Percentiles rank a stretch among this genome's conserved stretches.
Conservation (phyloP, 2,113 vertebrate species). For the Thalassoma bifasciatum region DNA sequence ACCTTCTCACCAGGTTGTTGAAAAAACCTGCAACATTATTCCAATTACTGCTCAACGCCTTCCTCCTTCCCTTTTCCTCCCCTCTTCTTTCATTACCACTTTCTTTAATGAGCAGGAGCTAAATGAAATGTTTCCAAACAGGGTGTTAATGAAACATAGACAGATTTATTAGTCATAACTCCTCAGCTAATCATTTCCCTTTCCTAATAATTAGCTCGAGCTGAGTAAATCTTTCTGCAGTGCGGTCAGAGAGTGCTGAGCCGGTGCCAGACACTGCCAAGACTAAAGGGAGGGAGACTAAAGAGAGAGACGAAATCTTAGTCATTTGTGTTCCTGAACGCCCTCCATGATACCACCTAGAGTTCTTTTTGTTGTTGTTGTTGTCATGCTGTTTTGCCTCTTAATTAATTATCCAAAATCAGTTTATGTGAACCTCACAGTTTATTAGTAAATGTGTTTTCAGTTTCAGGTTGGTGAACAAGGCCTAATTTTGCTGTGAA, state of each 20-base stretch:
- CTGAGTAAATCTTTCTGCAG: slow-evolving; percentile 78
- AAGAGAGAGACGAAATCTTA: slow-evolving; percentile 11
- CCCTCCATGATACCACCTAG: slow-evolving; percentile 10
- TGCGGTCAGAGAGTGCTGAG: slow-evolving; percentile 70
- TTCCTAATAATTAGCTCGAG: slow-evolving; percentile 76
- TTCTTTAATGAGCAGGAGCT: slow-evolving; percentile 68
- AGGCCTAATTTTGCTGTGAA: slow-evolving; percentile 55
- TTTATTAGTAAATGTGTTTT: slow-evolving; percentile 36
- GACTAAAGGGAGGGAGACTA: slow-evolving; percentile 21
- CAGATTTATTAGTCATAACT: slow-evolving; percentile 81
- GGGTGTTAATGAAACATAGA: slow-evolving; percentile 79
- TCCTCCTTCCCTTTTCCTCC: background rate
- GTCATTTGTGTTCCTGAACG: slow-evolving; percentile 10
- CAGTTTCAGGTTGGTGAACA: slow-evolving; percentile 27
- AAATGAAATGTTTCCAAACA: slow-evolving; percentile 79
- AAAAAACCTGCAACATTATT: slow-evolving; percentile 50
- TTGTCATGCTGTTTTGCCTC: slow-evolving; percentile 35
- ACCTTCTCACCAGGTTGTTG: slow-evolving; percentile 66
- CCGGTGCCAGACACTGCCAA: slow-evolving; percentile 47
- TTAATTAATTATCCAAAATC: slow-evolving; percentile 53
- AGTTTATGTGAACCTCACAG: slow-evolving; percentile 32
- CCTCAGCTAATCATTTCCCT: slow-evolving; percentile 77
- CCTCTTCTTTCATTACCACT: slow-evolving; percentile 54
- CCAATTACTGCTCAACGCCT: slow-evolving; percentile 37
- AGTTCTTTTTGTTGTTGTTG: slow-evolving; percentile 11